Conservation (phyloP, 2,113 vertebrate genomes). For the Urocolius indicus region DNA sequence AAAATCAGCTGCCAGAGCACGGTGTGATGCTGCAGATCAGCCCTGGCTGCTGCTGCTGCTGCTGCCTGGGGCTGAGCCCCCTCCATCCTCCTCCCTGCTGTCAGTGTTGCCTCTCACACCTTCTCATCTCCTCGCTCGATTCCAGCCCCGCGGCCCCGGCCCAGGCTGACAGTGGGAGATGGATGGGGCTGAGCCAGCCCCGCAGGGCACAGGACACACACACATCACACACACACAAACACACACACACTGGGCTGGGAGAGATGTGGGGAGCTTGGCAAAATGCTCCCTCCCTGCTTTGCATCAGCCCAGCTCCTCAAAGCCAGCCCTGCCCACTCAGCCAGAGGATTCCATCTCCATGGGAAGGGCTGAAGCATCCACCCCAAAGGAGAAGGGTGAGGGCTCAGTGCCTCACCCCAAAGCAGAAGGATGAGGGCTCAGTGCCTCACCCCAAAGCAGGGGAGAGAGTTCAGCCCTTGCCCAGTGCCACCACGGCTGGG, state of each 20-base stretch:
- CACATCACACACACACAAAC: too few species aligned
- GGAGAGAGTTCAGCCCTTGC: background rate
- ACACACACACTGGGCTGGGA: too few species aligned
- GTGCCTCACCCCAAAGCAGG: background rate
- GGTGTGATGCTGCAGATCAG: fast-evolving
- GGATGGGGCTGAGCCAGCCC: background rate
- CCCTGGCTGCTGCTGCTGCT: background rate
- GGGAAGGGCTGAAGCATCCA: fast-evolving
- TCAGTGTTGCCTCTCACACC: slow-evolving; percentile 22
- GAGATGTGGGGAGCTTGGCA: fast-evolving
- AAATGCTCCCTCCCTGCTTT: fast-evolving
- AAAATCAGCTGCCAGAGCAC: background rate
- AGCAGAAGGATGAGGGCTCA: background rate
- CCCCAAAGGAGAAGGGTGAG: background rate
- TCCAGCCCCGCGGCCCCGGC: background rate
- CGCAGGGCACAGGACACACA: fast-evolving
- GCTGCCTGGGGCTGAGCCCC: background rate
- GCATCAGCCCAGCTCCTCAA: background rate
- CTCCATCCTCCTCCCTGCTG: background rate
- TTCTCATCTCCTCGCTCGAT: slow-evolving; percentile 39
- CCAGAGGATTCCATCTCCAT: fast-evolving
- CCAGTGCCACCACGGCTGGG: background rate
- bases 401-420: background rate
- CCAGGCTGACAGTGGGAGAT: background rate
- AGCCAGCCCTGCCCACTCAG: fast-evolving